Evolutionary conservation across 2,113 vertebrate species (phyloP), one percentile per base, ranked within the genome.

Genomic region (Tetrax tetrax): DNA sequence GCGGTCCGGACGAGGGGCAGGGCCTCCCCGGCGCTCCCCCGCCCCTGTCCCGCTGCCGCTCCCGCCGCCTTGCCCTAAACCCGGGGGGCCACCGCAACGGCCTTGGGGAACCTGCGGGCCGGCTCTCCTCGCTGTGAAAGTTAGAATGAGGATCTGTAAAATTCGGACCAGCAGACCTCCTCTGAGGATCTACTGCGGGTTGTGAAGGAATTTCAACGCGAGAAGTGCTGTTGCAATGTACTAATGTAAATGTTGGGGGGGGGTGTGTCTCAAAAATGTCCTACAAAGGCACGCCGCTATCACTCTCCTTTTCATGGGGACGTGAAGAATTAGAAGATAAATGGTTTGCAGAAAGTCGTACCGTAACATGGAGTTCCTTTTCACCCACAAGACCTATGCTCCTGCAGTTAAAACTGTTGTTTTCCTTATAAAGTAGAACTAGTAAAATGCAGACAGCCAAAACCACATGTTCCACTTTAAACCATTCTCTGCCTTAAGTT

Each of bases 21-120:
- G 4, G 5, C 16, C 12, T 31, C 25, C 31, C 3, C 0, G 0
- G 5, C 35, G 17, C 15, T 38, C 7, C 6, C 1, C 10, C 1
- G 0, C 22, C 13, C 21, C 2, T 2, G 16, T 29, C 9, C 7
- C 3, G 6, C 0, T 11, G 31, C 4, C 8, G 22, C 3, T 63
- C n/a, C 5, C 29, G 31, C 50, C 19, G 1, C 47, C 11, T 25
- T 18, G 25, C n/a, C 12, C 19, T 35, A 23, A 88, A 88, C 28
- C 10, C 8, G 43, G 48, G 25, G 33, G 41, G 21, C 10, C 8
- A 10, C 22, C 23, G 1, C 24, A 6, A 1, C 17, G 12, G 37
- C 10, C 38, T 75, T 25, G 21, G 13, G 10, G 29, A 57, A 10
- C 7, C 4, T 37, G 1, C 14, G 11, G 59, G 13, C 51, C 6